Base-by-base conservation (phyloP, 2,888 invertebrate genomes). In the Phortica magna region DNA sequence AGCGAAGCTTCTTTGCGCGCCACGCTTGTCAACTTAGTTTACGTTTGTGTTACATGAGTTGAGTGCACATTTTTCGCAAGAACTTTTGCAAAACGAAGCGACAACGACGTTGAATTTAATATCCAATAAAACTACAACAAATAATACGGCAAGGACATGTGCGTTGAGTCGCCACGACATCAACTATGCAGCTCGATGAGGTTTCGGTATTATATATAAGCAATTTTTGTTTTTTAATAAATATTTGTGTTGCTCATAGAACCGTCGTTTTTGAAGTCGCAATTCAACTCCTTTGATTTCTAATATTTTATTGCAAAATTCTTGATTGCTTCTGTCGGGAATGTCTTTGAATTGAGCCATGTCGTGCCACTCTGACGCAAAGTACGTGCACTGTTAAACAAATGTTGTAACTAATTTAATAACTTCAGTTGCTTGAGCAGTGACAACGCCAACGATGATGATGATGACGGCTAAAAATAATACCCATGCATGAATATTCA, bases 391-490 rank as follows among this genome's bases (percentile, higher is more conserved):
- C 75, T 77, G 77, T 75, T 73, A 79, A 72, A 77, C 68, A 82
- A 82, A 79, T 78, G 78, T 78, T 73, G 31, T 65, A 68, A 65
- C 72, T 72, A 41, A 55, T 72, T 53, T 72, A 17, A 31, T 67
- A 67, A 81, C 85, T 78, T 83, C 85, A 83, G 85, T 78, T 79
- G 82, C 84, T 74, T 9, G 31, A 31, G 65, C 1, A 9, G 48
- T 2, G 48, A 9, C 9, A 48, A 48, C 14, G 14, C 10, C n/a
- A 7, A 64, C 17, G 10, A 9, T 2, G 7, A 64, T 7, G 64
- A 64, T 39, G 55, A 7, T 61, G 10, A 19, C 22, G 19, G 48
- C 64, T 22, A 42, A 73, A 57, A 73, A 42, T 59, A 73, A 61
- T 57, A 65, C 5, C 14, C 14, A 10, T 14, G 10, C 65, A 65